Evolutionary conservation across 1,140 invertebrate genomes (phyloP).

Genomic region (Ylistrum balloti): DNA sequence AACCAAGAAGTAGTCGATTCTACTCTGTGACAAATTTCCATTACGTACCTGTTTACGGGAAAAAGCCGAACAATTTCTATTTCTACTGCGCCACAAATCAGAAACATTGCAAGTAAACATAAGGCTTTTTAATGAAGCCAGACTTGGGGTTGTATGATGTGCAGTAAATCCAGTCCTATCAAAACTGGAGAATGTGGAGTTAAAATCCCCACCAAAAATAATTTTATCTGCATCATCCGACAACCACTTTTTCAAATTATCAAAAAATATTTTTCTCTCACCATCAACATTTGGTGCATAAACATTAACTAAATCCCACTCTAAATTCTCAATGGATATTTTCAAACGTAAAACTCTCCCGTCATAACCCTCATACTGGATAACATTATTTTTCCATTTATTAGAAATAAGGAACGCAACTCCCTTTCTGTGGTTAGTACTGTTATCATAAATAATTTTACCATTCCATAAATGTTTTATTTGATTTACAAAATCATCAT

Average conservation of each 20-base stretch:
- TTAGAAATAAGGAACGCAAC: constrained; percentile 36
- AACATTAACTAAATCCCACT: constrained; percentile 8
- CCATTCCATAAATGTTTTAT: not conserved
- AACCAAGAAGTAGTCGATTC: not conserved
- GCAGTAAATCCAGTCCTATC: not conserved
- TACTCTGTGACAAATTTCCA: not conserved
- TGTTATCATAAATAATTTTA: constrained; percentile 39
- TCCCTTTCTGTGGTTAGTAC: constrained; percentile 6
- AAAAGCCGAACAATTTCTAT: not conserved
- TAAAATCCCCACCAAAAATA: constrained; percentile 29
- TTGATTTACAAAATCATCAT: constrained; percentile 21
- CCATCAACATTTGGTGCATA: not conserved
- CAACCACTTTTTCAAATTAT: not conserved
- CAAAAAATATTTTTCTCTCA: constrained; percentile 24
- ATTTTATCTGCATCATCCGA: not conserved
- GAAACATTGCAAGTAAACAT: not conserved
- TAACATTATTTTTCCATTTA: not conserved
- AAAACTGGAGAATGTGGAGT: not conserved
- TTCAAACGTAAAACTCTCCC: constrained; percentile 18
- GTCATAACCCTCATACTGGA: not conserved
- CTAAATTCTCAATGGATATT: not conserved
- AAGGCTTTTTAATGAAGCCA: not conserved
- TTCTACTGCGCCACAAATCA: not conserved
- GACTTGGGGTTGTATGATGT: not conserved
- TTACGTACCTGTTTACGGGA: not conserved